Evolutionary conservation across 1,140 invertebrate species (phyloP), one percentile per base, ranked within the genome.

Genomic region (Diorhabda carinulata): DNA sequence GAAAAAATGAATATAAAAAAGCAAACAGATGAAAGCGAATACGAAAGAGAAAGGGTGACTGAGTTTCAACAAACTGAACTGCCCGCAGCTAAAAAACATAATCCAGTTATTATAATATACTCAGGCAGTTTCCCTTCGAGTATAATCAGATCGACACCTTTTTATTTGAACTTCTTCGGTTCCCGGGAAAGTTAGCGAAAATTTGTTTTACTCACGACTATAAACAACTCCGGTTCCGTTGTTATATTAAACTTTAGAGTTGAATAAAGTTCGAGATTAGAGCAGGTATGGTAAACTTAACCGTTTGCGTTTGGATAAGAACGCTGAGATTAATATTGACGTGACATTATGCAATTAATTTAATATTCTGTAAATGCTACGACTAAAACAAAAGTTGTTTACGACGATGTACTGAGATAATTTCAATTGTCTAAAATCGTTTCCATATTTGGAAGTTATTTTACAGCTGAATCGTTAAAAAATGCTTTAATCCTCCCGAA

Each of bases 41-140:
- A 62, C 44, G 41, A 43, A 65, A 25, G 47, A 65, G 47, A 40
- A 45, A 65, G 40, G 64, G 47, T 57, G 8, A 5, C 64, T 45
- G 52, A 40, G 64, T 62, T 59, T 61, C 60, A 65, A 69, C 70
- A 68, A 68, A 68, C 66, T 66, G 65, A 45, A n/a, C 47, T 47
- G 66, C 68, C 63, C 57, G 57, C 62, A 57, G 72, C 60, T 41
- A 61, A 70, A 67, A 70, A 70, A 68, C 56, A 68, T 74, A 74
- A 74, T 74, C 73, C 73, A 67, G 73, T 74, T 74, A 74, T 74
- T 74, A 73, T 74, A 74, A 74, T 74, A 74, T 67, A 74, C 73
- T 73, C 72, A 67, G 69, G 69, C 69, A 63, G 62, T 59, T 69
- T 68, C 63, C 68, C 61, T 68, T 56, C 57, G 64, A 71, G 65